Conservation (phyloP, 1,140 invertebrate species). For the Platyscapa corneri region DNA sequence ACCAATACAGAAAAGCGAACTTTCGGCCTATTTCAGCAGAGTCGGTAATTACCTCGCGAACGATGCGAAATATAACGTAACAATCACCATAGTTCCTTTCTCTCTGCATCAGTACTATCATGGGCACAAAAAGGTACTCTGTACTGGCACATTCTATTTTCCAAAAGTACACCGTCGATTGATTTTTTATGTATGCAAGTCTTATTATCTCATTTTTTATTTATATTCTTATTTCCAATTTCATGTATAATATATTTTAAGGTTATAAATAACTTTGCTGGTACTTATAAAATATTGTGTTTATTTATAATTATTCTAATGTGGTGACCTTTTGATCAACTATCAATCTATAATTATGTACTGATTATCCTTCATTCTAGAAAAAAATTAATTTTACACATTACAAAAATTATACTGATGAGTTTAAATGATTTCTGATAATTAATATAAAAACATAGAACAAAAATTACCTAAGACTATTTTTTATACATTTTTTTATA, state of each 20-base stretch:
- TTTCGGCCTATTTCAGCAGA: conserved; percentile 40
- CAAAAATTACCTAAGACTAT: too few relatives aligned
- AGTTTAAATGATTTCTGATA: too few relatives aligned
- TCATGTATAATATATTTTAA: not conserved
- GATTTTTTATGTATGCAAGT: not conserved
- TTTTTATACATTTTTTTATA: too few relatives aligned
- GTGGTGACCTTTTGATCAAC: not conserved
- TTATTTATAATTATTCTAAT: not conserved
- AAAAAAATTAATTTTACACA: not conserved
- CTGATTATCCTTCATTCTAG: not conserved
- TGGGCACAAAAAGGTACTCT: not conserved
- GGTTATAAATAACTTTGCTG: not conserved
- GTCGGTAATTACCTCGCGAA: conserved; percentile 17
- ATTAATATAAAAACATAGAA: too few relatives aligned
- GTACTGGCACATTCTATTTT: conserved; percentile 1
- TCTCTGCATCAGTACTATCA: not conserved
- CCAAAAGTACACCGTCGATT: conserved; percentile 6
- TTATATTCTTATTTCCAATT: not conserved
- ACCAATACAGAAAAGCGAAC: conserved; percentile 24
- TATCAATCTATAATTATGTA: not conserved
- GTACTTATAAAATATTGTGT: not conserved
- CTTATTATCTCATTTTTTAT: not conserved
- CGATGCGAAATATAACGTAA: conserved; percentile 42
- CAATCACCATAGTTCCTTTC: conserved; percentile 45
- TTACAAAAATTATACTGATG: too few relatives aligned